A percentile compares a stretch with the other conserved stretches of the same genome.
Evolutionary conservation across 2,797 vertebrate genomes (phyloP).

Genomic region (Eupleurogrammus muticus): DNA sequence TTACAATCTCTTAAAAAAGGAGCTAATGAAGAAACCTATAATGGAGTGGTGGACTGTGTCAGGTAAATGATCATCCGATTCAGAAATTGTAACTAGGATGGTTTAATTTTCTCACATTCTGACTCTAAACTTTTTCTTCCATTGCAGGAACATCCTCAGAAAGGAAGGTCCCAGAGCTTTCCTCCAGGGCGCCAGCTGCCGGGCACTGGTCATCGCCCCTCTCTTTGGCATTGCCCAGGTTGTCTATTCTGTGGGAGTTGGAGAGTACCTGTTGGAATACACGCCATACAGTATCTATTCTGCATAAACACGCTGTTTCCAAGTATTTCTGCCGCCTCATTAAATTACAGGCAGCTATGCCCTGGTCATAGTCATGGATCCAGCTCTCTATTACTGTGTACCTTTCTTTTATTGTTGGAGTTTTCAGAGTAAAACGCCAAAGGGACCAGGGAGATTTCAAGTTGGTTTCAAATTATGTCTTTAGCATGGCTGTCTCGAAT

Average conservation of each 20-base stretch:
- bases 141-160: slow-evolving; percentile 83
- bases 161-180: slow-evolving; percentile 88
- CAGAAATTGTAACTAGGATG: neutral
- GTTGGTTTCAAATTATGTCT: slow-evolving; percentile 36
- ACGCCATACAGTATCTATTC: slow-evolving; percentile 82
- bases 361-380: slow-evolving; percentile 43
- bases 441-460: slow-evolving; percentile 48
- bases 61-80: slow-evolving; percentile 71
- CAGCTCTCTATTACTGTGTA: slow-evolving; percentile 59
- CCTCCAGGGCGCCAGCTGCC: slow-evolving; percentile 86
- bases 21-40: slow-evolving; percentile 88
- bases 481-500: slow-evolving; percentile 44
- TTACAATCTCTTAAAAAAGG: slow-evolving; percentile 87
- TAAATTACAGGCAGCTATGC: slow-evolving; percentile 70
- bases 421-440: slow-evolving; percentile 41
- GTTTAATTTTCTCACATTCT: neutral
- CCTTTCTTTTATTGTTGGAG: slow-evolving; percentile 53
- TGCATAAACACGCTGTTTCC: slow-evolving; percentile 65
- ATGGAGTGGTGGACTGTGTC: slow-evolving; percentile 87
- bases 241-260: slow-evolving; percentile 87
- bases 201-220: slow-evolving; percentile 89
- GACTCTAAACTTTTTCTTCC: neutral
- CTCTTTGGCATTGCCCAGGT: slow-evolving; percentile 91
- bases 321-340: slow-evolving; percentile 39
- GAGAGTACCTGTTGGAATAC: slow-evolving; percentile 86